Evolutionary conservation across 2,888 invertebrate genomes (phyloP).

Genomic region (Phyllotreta cruciferae): DNA sequence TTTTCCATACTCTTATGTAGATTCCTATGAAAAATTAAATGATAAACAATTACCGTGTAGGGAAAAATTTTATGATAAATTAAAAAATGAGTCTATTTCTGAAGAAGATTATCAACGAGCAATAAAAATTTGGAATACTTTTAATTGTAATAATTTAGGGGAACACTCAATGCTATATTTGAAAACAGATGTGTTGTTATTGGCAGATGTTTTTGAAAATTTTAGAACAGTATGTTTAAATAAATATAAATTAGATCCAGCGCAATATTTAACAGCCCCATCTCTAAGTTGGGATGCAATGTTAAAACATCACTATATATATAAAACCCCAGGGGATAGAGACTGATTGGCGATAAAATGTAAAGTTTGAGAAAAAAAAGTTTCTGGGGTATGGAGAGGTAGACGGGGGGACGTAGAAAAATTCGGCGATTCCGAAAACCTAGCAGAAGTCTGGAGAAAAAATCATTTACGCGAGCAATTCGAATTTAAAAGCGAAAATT

Average conservation of each 20-base stretch:
- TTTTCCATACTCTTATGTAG: slow-evolving; percentile 33
- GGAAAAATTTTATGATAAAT: slow-evolving; percentile 34
- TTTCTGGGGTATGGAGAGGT: too few species aligned
- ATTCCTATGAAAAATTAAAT: slow-evolving; percentile 23
- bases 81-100: slow-evolving; percentile 29
- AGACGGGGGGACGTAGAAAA: too few species aligned
- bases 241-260: slow-evolving; percentile 44
- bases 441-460: too few species aligned
- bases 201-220: slow-evolving; percentile 37
- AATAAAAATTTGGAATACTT: slow-evolving; percentile 31
- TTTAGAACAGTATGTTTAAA: slow-evolving; percentile 34
- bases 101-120: slow-evolving; percentile 36
- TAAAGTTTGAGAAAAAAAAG: too few species aligned
- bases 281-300: slow-evolving; percentile 18
- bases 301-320: too few species aligned
- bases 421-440: too few species aligned
- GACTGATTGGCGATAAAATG: too few species aligned
- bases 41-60: slow-evolving; percentile 28
- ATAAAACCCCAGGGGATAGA: too few species aligned
- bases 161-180: slow-evolving; percentile 45
- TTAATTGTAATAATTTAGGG: slow-evolving; percentile 28
- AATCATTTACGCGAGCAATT: too few species aligned
- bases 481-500: too few species aligned
- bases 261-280: slow-evolving; percentile 25
- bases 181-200: slow-evolving; percentile 29